Conservation (phyloP, 1,140 invertebrate species). For the Drosophila repleta region DNA sequence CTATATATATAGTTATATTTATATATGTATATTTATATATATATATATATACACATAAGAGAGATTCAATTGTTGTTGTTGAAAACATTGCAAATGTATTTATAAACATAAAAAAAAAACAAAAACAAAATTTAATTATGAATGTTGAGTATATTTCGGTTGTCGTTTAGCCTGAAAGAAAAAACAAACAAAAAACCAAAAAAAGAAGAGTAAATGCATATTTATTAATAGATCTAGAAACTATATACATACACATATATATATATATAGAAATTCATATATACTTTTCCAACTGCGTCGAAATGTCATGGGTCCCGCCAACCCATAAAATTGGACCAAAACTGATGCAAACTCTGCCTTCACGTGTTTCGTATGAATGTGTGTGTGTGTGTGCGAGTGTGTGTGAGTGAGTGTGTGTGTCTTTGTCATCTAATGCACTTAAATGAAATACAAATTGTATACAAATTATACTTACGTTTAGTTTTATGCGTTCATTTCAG, state of each 20-base stretch:
- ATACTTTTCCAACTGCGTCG: conserved; percentile 23
- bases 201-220: conserved; percentile 8
- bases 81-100: conserved; percentile 69
- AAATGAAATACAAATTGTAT: conserved; percentile 31
- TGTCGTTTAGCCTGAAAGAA: conserved; percentile 30
- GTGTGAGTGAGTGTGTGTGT: conserved; percentile 5
- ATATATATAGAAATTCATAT: conserved; percentile 13
- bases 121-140: conserved; percentile 33
- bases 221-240: conserved; percentile 21
- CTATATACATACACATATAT: conserved; percentile 3
- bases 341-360: conserved; percentile 31
- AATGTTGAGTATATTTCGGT: conserved; percentile 57
- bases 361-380: conserved; percentile 28
- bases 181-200: conserved; percentile 6
- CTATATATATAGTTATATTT: conserved; percentile 70
- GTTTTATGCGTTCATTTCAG: conserved; percentile 54
- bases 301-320: background rate
- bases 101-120: conserved; percentile 38
- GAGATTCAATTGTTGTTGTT: conserved; percentile 62
- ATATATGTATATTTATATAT: conserved; percentile 25
- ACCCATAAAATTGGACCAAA: conserved; percentile 10
- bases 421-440: conserved; percentile 47
- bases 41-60: conserved; percentile 19
- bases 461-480: conserved; percentile 41
- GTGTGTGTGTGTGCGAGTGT: conserved; percentile 8